A percentile compares a stretch with the other conserved stretches of the same genome.
phyloP scores from a whole-genome alignment of 2,888 invertebrate genomes.

The Ophion slaviceki region DNA sequence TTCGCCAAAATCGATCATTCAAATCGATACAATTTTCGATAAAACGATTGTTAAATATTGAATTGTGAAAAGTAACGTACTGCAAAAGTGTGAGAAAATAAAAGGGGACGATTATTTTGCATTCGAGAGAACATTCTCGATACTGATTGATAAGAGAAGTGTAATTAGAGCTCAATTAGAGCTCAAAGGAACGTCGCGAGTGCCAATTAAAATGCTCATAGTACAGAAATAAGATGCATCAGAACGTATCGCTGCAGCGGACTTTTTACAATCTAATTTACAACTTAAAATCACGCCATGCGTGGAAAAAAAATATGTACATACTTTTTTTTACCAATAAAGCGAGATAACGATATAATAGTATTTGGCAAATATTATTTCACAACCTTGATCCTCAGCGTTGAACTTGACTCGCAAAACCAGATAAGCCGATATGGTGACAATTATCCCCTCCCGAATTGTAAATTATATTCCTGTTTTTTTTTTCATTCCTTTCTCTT shows the following conservation, averaged over 20 bases:
- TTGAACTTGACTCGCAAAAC: constrained; percentile 60
- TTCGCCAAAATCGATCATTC: too few relatives aligned
- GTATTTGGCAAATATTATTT: constrained; percentile 46
- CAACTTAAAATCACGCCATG: not conserved
- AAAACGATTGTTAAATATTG: too few relatives aligned
- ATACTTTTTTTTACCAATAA: constrained; percentile 12
- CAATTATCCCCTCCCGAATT: constrained; percentile 40
- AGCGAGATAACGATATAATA: constrained; percentile 12
- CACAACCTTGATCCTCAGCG: constrained; percentile 51
- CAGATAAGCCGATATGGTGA: constrained; percentile 51
- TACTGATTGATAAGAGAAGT: too few relatives aligned
- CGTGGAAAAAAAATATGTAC: not conserved
- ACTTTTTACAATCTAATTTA: not conserved
- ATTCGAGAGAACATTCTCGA: too few relatives aligned
- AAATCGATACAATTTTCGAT: too few relatives aligned
- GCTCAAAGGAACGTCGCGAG: too few relatives aligned
- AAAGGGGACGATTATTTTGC: too few relatives aligned
- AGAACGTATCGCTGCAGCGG: not conserved
- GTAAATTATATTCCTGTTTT: constrained; percentile 21
- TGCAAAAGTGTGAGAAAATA: too few relatives aligned
- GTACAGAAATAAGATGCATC: too few relatives aligned
- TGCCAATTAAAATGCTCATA: too few relatives aligned
- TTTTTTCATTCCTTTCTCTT: constrained; percentile 8
- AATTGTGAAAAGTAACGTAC: too few relatives aligned
- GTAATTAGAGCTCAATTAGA: too few relatives aligned